Percentiles rank a stretch among this genome's conserved stretches.
These are phyloP conservation scores for Lapara coniferarum DNA, from an alignment of 2,888 invertebrate genomes.

Conservation along the genomic window DNA sequence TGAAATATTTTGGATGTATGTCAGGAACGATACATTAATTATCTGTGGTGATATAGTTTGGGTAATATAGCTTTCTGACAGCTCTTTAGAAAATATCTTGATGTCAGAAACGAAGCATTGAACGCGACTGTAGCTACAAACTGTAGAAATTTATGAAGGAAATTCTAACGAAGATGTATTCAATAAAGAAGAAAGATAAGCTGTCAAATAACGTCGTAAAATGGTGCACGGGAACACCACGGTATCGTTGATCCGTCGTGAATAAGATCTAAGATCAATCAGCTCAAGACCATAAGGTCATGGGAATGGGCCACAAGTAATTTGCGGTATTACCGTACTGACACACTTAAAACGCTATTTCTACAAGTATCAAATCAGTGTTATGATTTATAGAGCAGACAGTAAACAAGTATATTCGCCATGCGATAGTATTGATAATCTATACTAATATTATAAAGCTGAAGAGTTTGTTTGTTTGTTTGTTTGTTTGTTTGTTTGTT, in stretches of 20 bases:
- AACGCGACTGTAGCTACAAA: neutral
- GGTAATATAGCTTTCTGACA: too few species aligned
- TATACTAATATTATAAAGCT: too few species aligned
- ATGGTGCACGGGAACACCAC: neutral
- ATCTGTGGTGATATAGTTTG: too few species aligned
- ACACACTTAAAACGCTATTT: constrained; percentile 32
- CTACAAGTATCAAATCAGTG: constrained; percentile 24
- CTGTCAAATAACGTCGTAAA: neutral
- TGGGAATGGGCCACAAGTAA: constrained; percentile 29
- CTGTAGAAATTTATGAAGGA: neutral
- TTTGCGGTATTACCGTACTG: constrained; percentile 32
- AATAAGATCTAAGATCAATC: constrained; percentile 17
- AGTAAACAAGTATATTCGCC: constrained; percentile 14
- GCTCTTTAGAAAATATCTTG: too few species aligned
- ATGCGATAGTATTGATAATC: constrained; percentile 17
- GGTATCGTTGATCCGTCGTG: constrained; percentile 9
- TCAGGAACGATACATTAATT: too few species aligned
- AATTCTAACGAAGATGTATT: neutral
- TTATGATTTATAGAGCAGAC: constrained; percentile 15
- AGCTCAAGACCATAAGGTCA: constrained; percentile 25
- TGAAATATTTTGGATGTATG: neutral
- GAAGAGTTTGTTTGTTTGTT: too few species aligned
- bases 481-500: too few species aligned
- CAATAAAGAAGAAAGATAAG: neutral
- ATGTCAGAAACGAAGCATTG: neutral